phyloP scores from a whole-genome alignment of 2,113 vertebrate genomes.

The Pholis gunnellus region DNA sequence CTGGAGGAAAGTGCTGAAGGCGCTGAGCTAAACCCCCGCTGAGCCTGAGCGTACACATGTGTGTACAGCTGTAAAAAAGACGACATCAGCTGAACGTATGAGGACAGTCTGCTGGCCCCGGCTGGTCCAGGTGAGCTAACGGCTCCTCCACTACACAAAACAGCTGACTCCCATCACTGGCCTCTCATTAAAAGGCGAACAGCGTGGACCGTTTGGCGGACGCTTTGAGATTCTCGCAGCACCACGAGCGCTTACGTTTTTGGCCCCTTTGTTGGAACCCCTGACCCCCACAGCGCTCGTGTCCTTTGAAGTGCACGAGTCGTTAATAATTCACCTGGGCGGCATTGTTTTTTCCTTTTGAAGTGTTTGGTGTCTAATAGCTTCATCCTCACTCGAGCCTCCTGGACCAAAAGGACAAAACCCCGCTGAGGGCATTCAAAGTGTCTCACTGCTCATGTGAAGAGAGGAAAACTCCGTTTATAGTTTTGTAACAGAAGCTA shows the following conservation, averaged over 20 bases:
- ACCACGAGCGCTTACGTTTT: constrained; percentile 10
- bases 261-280: constrained; percentile 23
- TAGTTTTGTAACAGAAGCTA: constrained; percentile 1
- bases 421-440: not conserved
- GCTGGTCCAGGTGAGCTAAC: constrained; percentile 34
- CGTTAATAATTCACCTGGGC: constrained; percentile 73
- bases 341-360: constrained; percentile 50
- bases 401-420: constrained; percentile 10
- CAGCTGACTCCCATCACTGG: constrained; percentile 58
- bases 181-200: constrained; percentile 55
- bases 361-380: constrained; percentile 27
- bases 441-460: not conserved
- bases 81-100: not conserved
- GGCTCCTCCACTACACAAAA: constrained; percentile 40
- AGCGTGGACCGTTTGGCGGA: constrained; percentile 33
- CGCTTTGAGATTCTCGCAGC: constrained; percentile 17
- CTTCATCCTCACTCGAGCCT: constrained; percentile 18
- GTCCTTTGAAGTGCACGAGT: constrained; percentile 58
- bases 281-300: constrained; percentile 35
- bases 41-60: not conserved
- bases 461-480: not conserved
- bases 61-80: constrained; percentile 1
- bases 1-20: not conserved
- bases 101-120: constrained; percentile 22
- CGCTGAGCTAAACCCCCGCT: not conserved